Percentiles rank a stretch among this genome's conserved stretches.
These are phyloP conservation scores for Sebastes schlegelii DNA, from an alignment of 2,113 vertebrate genomes.

Conservation along the genomic window DNA sequence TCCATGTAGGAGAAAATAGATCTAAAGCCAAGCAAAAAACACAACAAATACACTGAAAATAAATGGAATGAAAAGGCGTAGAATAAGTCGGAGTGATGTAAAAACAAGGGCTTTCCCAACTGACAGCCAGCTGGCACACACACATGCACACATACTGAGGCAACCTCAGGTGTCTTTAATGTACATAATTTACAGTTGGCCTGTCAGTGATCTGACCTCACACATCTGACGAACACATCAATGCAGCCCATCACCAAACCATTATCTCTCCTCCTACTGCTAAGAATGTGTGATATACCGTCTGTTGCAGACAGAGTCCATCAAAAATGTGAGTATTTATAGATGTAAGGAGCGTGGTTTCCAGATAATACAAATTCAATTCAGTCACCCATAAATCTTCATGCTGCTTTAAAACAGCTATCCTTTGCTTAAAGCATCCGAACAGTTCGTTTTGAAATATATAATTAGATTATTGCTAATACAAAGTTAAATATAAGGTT, in stretches of 20 bases:
- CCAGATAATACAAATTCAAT: neutral
- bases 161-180: slow-evolving; percentile 44
- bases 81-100: slow-evolving; percentile 8
- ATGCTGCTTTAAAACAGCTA: neutral
- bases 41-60: slow-evolving; percentile 14
- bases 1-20: slow-evolving; percentile 12
- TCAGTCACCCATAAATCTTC: neutral
- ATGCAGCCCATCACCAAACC: slow-evolving; percentile 3
- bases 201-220: slow-evolving; percentile 39
- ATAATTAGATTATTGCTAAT: neutral
- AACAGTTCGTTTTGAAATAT: neutral
- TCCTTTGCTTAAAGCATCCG: neutral
- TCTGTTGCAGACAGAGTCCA: slow-evolving; percentile 2
- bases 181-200: slow-evolving; percentile 31
- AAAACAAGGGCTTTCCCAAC: slow-evolving; percentile 30
- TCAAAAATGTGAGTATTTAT: neutral
- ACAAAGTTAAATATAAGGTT: neutral
- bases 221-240: slow-evolving; percentile 36
- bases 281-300: slow-evolving; percentile 1
- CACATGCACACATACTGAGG: neutral
- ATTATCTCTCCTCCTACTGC: neutral
- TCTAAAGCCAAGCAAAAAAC: neutral
- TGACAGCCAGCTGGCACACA: slow-evolving; percentile 28
- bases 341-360: neutral
- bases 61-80: neutral